phyloP scores from a whole-genome alignment of 2,797 vertebrate species.

The Rhabdomys pumilio region DNA sequence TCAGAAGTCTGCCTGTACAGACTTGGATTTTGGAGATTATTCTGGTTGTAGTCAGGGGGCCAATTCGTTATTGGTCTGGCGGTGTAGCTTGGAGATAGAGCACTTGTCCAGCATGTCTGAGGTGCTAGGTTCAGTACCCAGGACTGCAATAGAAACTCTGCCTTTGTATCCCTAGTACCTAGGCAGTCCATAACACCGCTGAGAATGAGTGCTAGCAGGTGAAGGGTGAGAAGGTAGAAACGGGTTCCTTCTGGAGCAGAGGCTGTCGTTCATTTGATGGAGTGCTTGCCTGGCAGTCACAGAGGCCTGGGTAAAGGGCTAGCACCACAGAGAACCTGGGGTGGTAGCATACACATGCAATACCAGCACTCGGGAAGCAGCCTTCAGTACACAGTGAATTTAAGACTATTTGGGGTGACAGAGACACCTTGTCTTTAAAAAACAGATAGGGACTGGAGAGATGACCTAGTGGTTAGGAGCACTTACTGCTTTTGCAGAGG shows the following conservation, averaged over 20 bases:
- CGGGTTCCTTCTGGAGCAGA: background rate
- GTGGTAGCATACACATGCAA: background rate
- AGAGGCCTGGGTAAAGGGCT: background rate
- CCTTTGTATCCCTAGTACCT: conserved; percentile 24
- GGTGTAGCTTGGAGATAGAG: background rate
- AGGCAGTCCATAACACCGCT: background rate
- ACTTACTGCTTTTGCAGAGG: background rate
- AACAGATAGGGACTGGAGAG: background rate
- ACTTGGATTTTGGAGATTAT: conserved; percentile 60
- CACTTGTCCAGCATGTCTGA: too few relatives aligned
- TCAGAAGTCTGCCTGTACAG: conserved; percentile 39
- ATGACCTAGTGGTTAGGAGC: background rate
- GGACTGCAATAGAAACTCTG: conserved; percentile 35
- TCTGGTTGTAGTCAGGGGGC: conserved; percentile 16
- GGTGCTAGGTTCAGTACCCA: background rate
- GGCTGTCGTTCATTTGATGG: background rate
- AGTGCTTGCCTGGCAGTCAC: background rate
- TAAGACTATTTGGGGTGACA: background rate
- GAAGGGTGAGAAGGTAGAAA: conserved; percentile 33
- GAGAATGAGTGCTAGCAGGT: conserved; percentile 31
- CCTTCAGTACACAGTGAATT: background rate
- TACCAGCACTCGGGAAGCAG: background rate
- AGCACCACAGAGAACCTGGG: background rate
- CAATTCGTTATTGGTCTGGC: conserved; percentile 35
- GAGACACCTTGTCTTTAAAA: background rate